Evolutionary conservation across 2,888 invertebrate genomes (phyloP), one percentile per base, ranked within the genome.

Genomic region (Mesorhabditis spiculigera): DNA sequence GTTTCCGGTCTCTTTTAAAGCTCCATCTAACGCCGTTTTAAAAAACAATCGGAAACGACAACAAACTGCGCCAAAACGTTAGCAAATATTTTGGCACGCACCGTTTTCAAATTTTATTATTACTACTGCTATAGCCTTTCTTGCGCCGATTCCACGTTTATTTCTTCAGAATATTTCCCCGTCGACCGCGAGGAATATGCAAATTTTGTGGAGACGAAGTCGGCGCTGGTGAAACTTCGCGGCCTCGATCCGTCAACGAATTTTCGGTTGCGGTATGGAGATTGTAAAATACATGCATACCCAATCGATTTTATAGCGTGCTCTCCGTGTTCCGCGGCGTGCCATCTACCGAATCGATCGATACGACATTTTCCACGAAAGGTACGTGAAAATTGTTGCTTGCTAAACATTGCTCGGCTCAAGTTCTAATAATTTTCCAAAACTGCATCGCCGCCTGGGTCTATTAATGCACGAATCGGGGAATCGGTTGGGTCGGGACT

Each of bases 151-250:
- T 28, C 28, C 3, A 28, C 28, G 1, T 1, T 28, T 28, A 28
- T 28, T 63, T 13, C 43, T 73, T 8, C 71, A 72, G 82, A 83
- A 68, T 83, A 83, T 70, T 79, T 75, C 68, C 82, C 81, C 10
- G 76, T 77, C 64, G 78, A 76, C 41, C 80, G 76, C 43, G 74
- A 80, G 67, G 82, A 82, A 63, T 79, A 78, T 50, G 71, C 81
- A 8, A 82, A 79, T 71, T 75, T 76, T 66, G 75, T 83, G 44
- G 83, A 83, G 70, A 82, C 83, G n/a, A 78, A 79, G 64, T 76
- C 80, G 8, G 77, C 76, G 3, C 73, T 80, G 10, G 77, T 83
- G 10, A 69, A 78, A 43, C 68, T 83, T 10, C 73, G 80, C 10
- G 78, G 80, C 13, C 75, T 83, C 41, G 79, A 81, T 61, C 76